These are phyloP conservation scores for Tapera naevia DNA, from an alignment of 2,797 vertebrate genomes.

Conservation along the genomic window DNA sequence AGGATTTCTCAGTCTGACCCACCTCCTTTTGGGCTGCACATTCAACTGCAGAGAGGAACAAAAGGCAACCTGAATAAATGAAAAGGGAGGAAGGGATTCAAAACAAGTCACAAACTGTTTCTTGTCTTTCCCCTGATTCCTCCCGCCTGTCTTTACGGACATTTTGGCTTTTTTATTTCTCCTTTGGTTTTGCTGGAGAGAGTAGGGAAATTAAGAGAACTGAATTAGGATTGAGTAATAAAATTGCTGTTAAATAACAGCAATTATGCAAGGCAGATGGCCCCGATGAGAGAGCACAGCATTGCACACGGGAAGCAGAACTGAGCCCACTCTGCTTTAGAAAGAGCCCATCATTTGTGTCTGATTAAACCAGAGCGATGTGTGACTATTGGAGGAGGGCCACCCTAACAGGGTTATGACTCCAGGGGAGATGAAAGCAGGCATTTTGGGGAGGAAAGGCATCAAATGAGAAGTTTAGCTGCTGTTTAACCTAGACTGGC, in stretches of 20 bases:
- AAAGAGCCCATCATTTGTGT: neutral
- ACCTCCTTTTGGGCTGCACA: neutral
- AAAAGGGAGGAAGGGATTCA: neutral
- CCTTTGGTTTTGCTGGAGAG: neutral
- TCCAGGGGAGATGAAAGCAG: neutral
- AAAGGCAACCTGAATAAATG: neutral
- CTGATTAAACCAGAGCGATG: neutral
- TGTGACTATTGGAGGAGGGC: neutral
- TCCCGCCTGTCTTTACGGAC: neutral
- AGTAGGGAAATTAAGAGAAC: slow-evolving; percentile 10
- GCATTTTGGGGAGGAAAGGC: neutral
- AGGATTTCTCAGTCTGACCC: neutral
- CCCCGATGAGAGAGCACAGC: neutral
- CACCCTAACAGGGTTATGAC: neutral
- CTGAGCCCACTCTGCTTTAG: neutral
- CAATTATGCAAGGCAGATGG: slow-evolving; percentile 21
- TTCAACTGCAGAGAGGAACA: neutral
- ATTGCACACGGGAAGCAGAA: neutral
- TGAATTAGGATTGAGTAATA: slow-evolving; percentile 22
- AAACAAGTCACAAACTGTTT: neutral
- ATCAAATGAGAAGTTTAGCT: fast-evolving
- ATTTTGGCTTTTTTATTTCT: neutral
- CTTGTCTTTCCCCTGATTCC: neutral
- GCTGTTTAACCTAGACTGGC: fast-evolving
- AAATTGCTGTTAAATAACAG: neutral